These are phyloP conservation scores for Psittacula derbiana DNA, from an alignment of 2,797 vertebrate genomes.

Conservation along the genomic window DNA sequence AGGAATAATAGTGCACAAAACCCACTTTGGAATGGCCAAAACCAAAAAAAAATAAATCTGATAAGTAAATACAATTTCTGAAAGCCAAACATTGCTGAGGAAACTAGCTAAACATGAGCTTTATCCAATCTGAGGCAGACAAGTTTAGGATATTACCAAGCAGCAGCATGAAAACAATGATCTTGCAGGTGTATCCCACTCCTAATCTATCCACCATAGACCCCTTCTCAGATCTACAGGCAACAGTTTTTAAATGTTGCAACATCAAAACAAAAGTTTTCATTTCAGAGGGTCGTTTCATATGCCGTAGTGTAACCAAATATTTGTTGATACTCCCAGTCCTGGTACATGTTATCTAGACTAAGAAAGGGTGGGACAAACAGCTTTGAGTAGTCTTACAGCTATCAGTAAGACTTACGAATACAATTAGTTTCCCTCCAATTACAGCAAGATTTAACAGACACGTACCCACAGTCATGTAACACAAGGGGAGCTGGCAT, in stretches of 20 bases:
- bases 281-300: neutral
- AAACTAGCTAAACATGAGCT: neutral
- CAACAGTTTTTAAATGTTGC: neutral
- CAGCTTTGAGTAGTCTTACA: neutral
- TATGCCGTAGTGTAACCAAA: neutral
- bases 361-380: neutral
- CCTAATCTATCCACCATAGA: neutral
- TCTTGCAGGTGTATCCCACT: neutral
- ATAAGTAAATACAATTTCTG: neutral
- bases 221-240: neutral
- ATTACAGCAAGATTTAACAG: neutral
- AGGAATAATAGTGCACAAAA: neutral
- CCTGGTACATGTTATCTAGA: neutral
- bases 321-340: neutral
- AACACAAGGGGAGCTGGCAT: neutral
- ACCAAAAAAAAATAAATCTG: neutral
- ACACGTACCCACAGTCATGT: rapidly evolving
- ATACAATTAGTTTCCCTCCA: neutral
- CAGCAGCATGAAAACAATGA: neutral
- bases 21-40: neutral
- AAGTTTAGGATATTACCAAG: neutral
- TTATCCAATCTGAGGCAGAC: neutral
- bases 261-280: neutral
- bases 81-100: neutral
- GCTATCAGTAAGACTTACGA: neutral